Base-by-base conservation (phyloP, 1,140 invertebrate genomes). In the Zaprionus ghesquierei region DNA sequence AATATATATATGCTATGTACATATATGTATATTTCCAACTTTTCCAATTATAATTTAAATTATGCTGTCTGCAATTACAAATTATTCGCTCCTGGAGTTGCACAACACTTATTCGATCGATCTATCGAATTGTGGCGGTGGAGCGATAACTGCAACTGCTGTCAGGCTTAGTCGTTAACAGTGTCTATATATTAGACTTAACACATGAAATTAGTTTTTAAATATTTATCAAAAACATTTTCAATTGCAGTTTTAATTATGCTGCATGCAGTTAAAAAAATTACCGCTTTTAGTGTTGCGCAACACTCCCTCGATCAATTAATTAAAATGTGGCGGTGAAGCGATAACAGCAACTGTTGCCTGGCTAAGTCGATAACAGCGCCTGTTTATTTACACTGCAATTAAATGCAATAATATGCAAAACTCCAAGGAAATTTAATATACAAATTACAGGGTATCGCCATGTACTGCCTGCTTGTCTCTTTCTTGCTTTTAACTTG, bases 401-500 rank as follows among this genome's bases (percentile, higher is more conserved):
- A 41, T 41, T 1, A 15, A 41, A 2, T 15, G 6, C 35, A 2
- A 38, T 6, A 5, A 15, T 4, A 33, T 33, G 1, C 31, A 33
- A 33, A 13, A 10, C 6, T n/a, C n/a, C n/a, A n/a, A n/a, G n/a
- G n/a, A n/a, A n/a, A n/a, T n/a, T n/a, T n/a, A n/a, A 38, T 2
- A 15, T 15, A 15, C 5, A 41, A 15, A 41, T 0, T 3, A 15
- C 35, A 63, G 61, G 50, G 38, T 33, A 65, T 56, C 15, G 22
- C 13, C 0, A 1, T 29, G 50, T 20, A 23, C 13, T 18, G 29
- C 50, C 27, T 15, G 1, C 20, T 10, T 10, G 31, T 18, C 3
- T 18, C n/a, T 54, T 38, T 13, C 27, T 50, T 63, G 33, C 41
- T 61, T 70, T 61, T 46, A 35, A 33, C 46, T 60, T 22, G 51